Evolutionary conservation across 2,113 vertebrate species (phyloP), one percentile per base, ranked within the genome.

Genomic region (Actenoides lindsayi): DNA sequence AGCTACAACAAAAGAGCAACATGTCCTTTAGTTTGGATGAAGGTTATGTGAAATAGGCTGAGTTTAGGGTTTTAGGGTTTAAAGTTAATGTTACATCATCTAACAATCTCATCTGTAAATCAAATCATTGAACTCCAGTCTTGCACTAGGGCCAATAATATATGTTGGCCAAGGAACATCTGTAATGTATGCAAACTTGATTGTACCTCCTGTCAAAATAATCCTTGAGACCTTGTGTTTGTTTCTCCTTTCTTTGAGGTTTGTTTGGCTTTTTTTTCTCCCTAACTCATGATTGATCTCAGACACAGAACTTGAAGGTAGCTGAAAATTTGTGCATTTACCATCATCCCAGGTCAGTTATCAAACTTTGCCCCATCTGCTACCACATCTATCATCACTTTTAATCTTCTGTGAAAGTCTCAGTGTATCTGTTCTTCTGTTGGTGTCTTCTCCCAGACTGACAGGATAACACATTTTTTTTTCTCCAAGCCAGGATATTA

Each of bases 41-140:
- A 82, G 11, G 21, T 59, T 90, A 46, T 70, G 11, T 83, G 67
- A 87, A 91, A 70, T 51, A 69, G 33, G 57, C 31, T 25, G 48
- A 94, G 37, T 68, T 69, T 86, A 50, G 83, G 41, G 69, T 79
- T 79, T 93, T 65, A 83, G 13, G 11, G 13, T 85, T 83, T 54
- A 85, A 95, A 87, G 15, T 62, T n/a, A 64, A 75, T 39, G 23
- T 79, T 91, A 93, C 70, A 83, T 87, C 33, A 75, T 16, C 30
- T 67, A 85, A 83, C 73, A 87, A 83, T 88, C 31, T 93, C n/a
- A 63, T 85, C 28, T 63, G 50, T 88, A 88, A 94, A 65, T 94
- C 23, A 67, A 9, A 44, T 90, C 10, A 70, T 9, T 83, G 68
- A 74, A 67, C 89, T 93, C 39, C 37, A 74, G n/a, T 74, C 60